Evolutionary conservation across 1,140 invertebrate species (phyloP), one percentile per base, ranked within the genome.

Genomic region (Mya arenaria): DNA sequence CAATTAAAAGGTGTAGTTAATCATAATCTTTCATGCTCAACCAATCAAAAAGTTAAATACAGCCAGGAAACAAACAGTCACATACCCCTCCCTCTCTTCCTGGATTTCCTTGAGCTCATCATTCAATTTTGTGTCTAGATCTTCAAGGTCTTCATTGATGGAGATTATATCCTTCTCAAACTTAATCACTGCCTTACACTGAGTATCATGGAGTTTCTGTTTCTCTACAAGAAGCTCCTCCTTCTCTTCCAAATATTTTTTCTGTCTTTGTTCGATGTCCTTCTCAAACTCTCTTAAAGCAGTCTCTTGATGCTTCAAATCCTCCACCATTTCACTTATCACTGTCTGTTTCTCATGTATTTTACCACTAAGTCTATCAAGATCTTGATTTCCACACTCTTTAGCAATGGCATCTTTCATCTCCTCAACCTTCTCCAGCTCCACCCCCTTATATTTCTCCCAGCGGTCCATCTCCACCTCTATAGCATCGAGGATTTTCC

Each of bases 391-490:
- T 8, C 34, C 65, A 30, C 34, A 1, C 48, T 81, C 65, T 81
- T 84, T 85, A 44, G 78, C 73, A 32, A 83, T 69, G 55, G 82
- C 72, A 56, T 84, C 79, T 39, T 83, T 85, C 28, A 74, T 48
- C 55, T 79, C 48, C 25, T 77, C 63, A 19, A 86, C 56, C 65
- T 79, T 69, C 48, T 58, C 55, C n/a, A 84, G 75, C 66, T 83
- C 69, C 71, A 74, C 58, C 6, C 78, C 55, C 78, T 89, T 88
- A 63, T 86, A 74, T 37, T 80, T 32, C 60, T 89, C 87, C 87
- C 86, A 87, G 39, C 84, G 69, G 25, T 89, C 87, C 85, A 90
- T 87, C 62, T 91, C 88, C 36, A 69, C 63, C 73, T 90, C 87
- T 37, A 90, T 78, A 28, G 82, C 68, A 62, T 88, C 87, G 60